Evolutionary conservation across 2,113 vertebrate species (phyloP), one percentile per base, ranked within the genome.

Genomic region (Nettapus auritus): DNA sequence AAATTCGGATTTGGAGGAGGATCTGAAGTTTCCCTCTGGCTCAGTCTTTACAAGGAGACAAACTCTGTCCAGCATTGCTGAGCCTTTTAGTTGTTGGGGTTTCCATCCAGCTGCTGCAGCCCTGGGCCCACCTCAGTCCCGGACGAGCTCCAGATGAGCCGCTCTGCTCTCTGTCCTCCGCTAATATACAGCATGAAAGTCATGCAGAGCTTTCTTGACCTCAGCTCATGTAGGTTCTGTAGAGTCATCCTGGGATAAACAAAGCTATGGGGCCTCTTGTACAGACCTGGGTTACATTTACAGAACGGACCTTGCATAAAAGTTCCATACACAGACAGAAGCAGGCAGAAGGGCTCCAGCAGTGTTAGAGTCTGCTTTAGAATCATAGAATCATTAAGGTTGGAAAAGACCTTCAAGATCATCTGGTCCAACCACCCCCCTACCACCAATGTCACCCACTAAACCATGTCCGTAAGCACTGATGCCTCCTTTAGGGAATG

Each of bases 1-100:
- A 87, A 95, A 80, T 59, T 60, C 67, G 52, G 20, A 83, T 88
- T 60, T 93, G 91, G 92, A 95, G 71, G 42, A 93, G 22, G 68
- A 96, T 86, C 76, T 88, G 76, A 95, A 90, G 48, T 55, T 88
- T 93, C 6, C 64, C 78, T 76, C 48, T 89, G 44, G 38, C 48
- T 60, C 48, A 82, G 0, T 69, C 81, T 80, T 91, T 85, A 66
- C 80, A 88, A 78, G 56, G 53, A 85, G 56, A 31, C 64, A 83
- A 84, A 67, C 13, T 28, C 79, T 57, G 44, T 68, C 82, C 60
- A 86, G 44, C 10, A 9, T 42, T 89, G 68, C 44, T 86, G 53
- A 88, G 42, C 13, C 56, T 59, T 81, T 77, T 59, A 63, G 26
- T 38, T 50, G 71, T 18, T 70, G 25, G n/a, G 33, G 50, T 40